Conservation (phyloP, 2,113 vertebrate species). For the Megaptera novaeangliae region DNA sequence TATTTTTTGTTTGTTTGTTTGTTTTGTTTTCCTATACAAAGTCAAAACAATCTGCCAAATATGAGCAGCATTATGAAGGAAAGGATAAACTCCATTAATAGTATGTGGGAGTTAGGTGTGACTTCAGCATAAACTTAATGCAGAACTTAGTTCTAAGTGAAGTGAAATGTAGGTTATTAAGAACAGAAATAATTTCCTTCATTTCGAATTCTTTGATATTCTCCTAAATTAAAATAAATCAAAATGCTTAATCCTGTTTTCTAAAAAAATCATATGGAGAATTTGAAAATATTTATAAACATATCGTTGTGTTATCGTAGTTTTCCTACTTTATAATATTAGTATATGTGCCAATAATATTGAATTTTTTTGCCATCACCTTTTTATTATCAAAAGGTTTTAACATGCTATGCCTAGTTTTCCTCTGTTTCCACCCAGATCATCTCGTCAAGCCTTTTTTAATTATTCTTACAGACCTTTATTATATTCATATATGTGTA, state of each 20-base stretch:
- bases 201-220: neutral
- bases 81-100: neutral
- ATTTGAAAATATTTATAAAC: neutral
- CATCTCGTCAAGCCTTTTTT: neutral
- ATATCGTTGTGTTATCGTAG: neutral
- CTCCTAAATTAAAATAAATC: neutral
- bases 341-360: neutral
- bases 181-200: neutral
- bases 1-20: neutral
- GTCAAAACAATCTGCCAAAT: neutral
- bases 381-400: neutral
- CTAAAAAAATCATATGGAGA: neutral
- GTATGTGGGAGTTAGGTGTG: neutral
- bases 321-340: neutral
- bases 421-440: neutral
- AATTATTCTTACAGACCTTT: neutral
- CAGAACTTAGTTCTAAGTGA: neutral
- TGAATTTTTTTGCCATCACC: neutral
- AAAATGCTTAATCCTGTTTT: neutral
- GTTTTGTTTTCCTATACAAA: neutral
- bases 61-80: neutral
- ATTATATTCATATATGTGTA: neutral
- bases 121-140: neutral
- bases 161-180: neutral
- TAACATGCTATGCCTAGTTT: neutral